Conservation (phyloP, 1,140 invertebrate species). For the Philotrypesis tridentata region DNA sequence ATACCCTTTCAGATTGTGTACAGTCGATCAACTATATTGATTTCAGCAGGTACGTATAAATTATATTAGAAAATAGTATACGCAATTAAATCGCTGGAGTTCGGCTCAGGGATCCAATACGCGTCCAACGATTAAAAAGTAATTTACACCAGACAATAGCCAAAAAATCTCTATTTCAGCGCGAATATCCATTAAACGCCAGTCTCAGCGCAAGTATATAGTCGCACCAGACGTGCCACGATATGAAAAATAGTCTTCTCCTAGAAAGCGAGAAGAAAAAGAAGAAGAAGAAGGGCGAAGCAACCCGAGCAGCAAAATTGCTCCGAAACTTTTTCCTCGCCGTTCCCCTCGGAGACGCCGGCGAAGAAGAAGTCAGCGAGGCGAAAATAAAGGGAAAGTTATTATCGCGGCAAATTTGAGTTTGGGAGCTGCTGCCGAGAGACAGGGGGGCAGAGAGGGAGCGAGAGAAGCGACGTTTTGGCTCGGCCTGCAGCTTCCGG, state of each 20-base stretch:
- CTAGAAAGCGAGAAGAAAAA: background rate
- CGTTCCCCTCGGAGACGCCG: background rate
- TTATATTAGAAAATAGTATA: no score
- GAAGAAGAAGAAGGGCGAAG: background rate
- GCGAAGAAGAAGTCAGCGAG: slow-evolving; percentile 6
- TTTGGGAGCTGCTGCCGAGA: slow-evolving; percentile 36
- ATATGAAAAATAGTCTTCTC: slow-evolving; percentile 15
- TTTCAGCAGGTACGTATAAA: no score
- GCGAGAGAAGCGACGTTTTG: slow-evolving; percentile 3
- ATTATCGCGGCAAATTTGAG: slow-evolving; percentile 62
- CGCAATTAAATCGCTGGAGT: no score
- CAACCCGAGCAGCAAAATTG: background rate
- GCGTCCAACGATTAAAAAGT: no score
- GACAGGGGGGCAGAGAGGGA: no score
- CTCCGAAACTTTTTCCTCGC: slow-evolving; percentile 23
- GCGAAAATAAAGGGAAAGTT: slow-evolving; percentile 57
- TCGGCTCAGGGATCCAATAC: no score
- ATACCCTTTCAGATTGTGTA: no score
- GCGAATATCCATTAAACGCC: background rate
- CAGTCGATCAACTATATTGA: no score
- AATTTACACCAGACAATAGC: no score
- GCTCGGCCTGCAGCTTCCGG: slow-evolving; percentile 4
- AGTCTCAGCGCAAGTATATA: background rate
- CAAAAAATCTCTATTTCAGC: no score
- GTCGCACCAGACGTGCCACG: background rate